Evolutionary conservation across 37 sponge, comb jelly and placozoan genomes (phyloP).

Genomic region (Amphimedon queenslandica): DNA sequence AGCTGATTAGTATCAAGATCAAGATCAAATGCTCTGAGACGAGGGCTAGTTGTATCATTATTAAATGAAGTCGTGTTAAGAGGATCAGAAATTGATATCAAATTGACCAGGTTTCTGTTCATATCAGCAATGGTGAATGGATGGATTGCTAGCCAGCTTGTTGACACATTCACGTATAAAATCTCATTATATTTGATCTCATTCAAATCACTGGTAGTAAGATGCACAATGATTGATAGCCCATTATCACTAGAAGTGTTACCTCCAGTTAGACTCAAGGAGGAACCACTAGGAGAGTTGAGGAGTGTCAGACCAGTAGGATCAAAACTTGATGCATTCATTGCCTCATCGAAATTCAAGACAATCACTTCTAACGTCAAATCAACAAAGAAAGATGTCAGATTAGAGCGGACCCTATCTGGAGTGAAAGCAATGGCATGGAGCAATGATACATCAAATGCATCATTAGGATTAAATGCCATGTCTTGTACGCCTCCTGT

Average conservation of each 20-base stretch:
- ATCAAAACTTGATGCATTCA: constrained; percentile 56
- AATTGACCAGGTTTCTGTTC: constrained; percentile 56
- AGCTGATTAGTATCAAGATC: constrained; percentile 67
- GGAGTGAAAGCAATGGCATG: constrained; percentile 10
- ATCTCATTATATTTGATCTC: constrained; percentile 60
- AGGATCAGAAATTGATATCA: constrained; percentile 18
- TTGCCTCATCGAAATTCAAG: constrained; percentile 85
- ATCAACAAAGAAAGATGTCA: constrained; percentile 46
- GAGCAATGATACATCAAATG: constrained; percentile 16
- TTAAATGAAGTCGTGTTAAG: constrained; percentile 36
- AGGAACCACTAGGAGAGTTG: neutral
- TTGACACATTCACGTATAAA: constrained; percentile 35
- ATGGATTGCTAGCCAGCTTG: constrained; percentile 37
- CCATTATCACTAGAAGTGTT: constrained; percentile 70
- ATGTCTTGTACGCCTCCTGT: constrained; percentile 53
- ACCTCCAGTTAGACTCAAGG: constrained; percentile 64
- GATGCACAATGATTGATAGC: constrained; percentile 33
- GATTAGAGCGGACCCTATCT: constrained; percentile 55
- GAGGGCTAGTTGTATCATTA: constrained; percentile 76
- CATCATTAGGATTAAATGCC: constrained; percentile 31
- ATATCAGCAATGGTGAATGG: constrained; percentile 58
- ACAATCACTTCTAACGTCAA: constrained; percentile 53
- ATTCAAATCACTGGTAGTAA: constrained; percentile 57
- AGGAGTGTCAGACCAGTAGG: constrained; percentile 62
- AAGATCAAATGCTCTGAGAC: constrained; percentile 51